These are phyloP conservation scores for Agrotis ipsilon DNA, from an alignment of 2,888 invertebrate species.

Conservation along the genomic window DNA sequence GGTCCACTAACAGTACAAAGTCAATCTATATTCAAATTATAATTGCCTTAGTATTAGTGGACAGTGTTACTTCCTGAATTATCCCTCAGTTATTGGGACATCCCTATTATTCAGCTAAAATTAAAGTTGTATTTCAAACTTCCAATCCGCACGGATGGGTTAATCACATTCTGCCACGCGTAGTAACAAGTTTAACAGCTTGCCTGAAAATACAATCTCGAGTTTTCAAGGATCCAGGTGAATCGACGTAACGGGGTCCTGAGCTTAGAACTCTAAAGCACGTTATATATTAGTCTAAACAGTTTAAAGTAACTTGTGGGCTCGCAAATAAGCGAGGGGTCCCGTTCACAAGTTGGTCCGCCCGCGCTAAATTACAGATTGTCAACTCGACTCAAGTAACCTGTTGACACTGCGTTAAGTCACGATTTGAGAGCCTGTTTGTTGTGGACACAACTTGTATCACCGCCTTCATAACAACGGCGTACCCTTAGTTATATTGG, in stretches of 20 bases:
- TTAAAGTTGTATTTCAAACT: slow-evolving; percentile 54
- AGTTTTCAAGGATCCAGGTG: slow-evolving; percentile 73
- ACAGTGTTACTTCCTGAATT: slow-evolving; percentile 14
- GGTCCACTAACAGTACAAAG: neutral
- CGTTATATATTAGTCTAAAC: slow-evolving; percentile 84
- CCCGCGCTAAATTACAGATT: slow-evolving; percentile 87
- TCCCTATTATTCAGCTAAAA: slow-evolving; percentile 39
- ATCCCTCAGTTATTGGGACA: slow-evolving; percentile 34
- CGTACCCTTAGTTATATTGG: slow-evolving; percentile 68
- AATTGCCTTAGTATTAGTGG: slow-evolving; percentile 20
- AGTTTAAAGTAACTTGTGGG: slow-evolving; percentile 86
- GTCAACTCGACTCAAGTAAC: slow-evolving; percentile 88
- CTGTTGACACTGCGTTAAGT: slow-evolving; percentile 87
- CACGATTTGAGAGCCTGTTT: slow-evolving; percentile 81
- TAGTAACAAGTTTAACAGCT: slow-evolving; percentile 58
- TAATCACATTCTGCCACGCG: slow-evolving; percentile 55
- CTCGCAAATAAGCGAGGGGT: slow-evolving; percentile 85
- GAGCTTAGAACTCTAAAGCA: slow-evolving; percentile 79
- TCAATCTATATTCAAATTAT: slow-evolving; percentile 27
- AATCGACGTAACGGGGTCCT: slow-evolving; percentile 74
- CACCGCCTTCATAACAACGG: slow-evolving; percentile 66
- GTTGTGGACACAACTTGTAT: slow-evolving; percentile 78
- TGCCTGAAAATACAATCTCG: slow-evolving; percentile 70
- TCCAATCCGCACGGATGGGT: slow-evolving; percentile 46
- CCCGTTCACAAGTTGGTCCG: slow-evolving; percentile 82